These are phyloP conservation scores for Alitta virens DNA, from an alignment of 2,888 invertebrate genomes.

Conservation along the genomic window DNA sequence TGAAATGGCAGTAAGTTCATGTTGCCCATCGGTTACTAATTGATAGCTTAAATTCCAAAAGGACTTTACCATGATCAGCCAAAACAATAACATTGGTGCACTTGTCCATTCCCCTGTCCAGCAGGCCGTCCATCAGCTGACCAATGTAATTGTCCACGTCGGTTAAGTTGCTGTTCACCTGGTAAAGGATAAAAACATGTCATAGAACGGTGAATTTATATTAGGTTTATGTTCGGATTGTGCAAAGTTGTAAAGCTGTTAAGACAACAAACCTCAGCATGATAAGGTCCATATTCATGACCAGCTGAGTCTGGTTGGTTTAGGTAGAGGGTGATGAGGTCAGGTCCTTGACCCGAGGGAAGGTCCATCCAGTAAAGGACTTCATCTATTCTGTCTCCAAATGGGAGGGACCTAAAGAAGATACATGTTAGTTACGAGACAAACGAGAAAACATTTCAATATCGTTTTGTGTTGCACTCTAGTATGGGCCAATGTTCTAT, in stretches of 20 bases:
- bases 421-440: too few species aligned
- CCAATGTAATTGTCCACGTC: constrained; percentile 40
- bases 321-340: constrained; percentile 43
- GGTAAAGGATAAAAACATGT: constrained; percentile 6
- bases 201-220: neutral
- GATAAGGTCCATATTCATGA: constrained; percentile 39
- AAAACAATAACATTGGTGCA: constrained; percentile 48
- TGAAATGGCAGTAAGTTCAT: too few species aligned
- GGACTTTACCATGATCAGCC: constrained; percentile 51
- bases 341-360: constrained; percentile 36
- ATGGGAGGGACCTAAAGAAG: constrained; percentile 26
- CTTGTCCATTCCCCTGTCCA: constrained; percentile 37
- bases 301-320: constrained; percentile 46
- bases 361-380: constrained; percentile 38
- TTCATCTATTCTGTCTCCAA: constrained; percentile 34
- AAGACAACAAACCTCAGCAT: neutral
- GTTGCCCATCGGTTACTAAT: too few species aligned
- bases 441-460: too few species aligned
- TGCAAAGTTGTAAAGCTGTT: too few species aligned
- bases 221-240: neutral
- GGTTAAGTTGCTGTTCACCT: constrained; percentile 49
- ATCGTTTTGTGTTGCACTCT: too few species aligned
- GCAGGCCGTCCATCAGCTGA: constrained; percentile 39
- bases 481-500: too few species aligned
- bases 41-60: too few species aligned